Base-by-base conservation (phyloP, 53 echinoderm and acorn worm genomes). In the Pentamera pediparva region DNA sequence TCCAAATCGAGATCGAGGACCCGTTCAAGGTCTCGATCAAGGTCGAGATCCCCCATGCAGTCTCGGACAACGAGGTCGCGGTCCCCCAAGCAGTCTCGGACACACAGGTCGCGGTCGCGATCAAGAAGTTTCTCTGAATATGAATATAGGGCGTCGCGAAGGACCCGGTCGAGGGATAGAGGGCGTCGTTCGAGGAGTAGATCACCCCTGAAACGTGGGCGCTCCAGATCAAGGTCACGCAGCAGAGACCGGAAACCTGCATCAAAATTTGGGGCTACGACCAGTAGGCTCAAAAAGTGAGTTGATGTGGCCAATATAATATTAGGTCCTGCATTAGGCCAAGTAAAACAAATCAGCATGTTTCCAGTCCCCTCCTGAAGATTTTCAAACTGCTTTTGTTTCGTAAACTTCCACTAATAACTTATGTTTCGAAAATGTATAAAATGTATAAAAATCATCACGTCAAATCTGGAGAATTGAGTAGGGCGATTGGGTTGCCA, bases 211-310 rank as follows among this genome's bases (percentile, higher is more conserved):
- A 80, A 51, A 36, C 32, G 38, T 5, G 71, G 33, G 32, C 25
- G 70, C 36, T 10, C 41, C 4, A 41, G 59, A 4, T 71, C 72
- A 13, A 51, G 72, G 51, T 35, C 79, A 1, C 29, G 65, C 21
- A 64, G 48, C 53, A 78, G 48, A 64, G 65, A 56, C 3, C 33
- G 56, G 6, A 71, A 71, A 13, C 17, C 17, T 29, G 33, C 34
- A 48, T 35, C 51, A 21, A 52, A 50, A 28, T 36, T 24, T 29
- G 67, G 69, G 19, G 56, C 28, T 58, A 55, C 62, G 69, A 79
- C 54, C 31, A 56, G 48, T 69, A 79, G 69, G 32, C 69, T 79
- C 4, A 79, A 79, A 79, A 79, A 69, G 79, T 79, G 56, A 69
- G 79, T 50, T 45, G 13, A 45, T 12, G 13, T 45, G 47, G n/a